Evolutionary conservation across 1,140 invertebrate species (phyloP).

Genomic region (Drosophila funebris): DNA sequence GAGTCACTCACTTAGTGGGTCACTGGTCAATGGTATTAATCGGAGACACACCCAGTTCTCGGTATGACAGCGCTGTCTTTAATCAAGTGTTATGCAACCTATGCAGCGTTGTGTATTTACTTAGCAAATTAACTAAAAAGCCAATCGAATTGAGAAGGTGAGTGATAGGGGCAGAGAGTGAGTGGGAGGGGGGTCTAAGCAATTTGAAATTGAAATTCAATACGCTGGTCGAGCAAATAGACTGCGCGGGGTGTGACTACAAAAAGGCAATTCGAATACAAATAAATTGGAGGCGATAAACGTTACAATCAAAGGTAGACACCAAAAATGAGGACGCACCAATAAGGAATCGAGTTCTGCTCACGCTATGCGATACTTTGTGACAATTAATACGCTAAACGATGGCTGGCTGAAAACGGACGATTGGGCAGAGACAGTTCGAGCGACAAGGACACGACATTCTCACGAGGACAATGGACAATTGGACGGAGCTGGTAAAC

Average conservation of each 20-base stretch:
- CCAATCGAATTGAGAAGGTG: constrained; percentile 40
- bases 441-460: constrained; percentile 40
- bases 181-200: constrained; percentile 19
- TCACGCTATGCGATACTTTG: constrained; percentile 69
- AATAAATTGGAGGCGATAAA: constrained; percentile 80
- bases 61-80: constrained; percentile 46
- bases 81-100: constrained; percentile 45
- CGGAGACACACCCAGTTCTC: constrained; percentile 55
- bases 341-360: constrained; percentile 24
- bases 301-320: constrained; percentile 68
- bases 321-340: constrained; percentile 17
- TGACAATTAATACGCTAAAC: constrained; percentile 82
- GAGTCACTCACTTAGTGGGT: not conserved
- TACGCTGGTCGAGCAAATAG: constrained; percentile 67
- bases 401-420: constrained; percentile 34
- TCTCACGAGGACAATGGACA: constrained; percentile 47
- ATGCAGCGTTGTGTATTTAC: constrained; percentile 61
- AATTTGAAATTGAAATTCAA: constrained; percentile 81
- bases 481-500: constrained; percentile 19
- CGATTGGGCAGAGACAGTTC: not conserved
- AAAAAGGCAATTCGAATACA: constrained; percentile 62
- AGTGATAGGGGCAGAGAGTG: not conserved
- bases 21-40: constrained; percentile 20
- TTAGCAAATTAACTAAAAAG: constrained; percentile 81
- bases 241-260: constrained; percentile 11